Evolutionary conservation across 1,140 invertebrate genomes (phyloP).

Genomic region (Trichonephila clavipes): DNA sequence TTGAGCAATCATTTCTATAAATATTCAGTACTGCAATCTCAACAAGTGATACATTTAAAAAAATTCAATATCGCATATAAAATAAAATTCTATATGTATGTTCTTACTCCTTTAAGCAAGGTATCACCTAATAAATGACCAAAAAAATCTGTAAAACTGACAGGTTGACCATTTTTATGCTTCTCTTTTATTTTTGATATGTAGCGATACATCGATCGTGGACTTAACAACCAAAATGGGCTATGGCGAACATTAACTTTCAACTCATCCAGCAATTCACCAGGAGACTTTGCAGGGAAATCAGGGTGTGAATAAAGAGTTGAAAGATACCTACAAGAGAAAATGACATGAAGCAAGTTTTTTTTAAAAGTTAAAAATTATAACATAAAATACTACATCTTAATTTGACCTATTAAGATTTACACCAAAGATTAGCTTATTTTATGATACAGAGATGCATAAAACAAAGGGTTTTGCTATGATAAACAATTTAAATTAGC

Average conservation of each 20-base stretch:
- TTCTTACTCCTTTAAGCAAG: conserved; percentile 81
- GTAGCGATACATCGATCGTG: conserved; percentile 80
- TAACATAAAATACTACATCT: too few relatives aligned
- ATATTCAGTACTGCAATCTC: too few relatives aligned
- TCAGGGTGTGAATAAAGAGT: conserved; percentile 78
- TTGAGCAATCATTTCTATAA: too few relatives aligned
- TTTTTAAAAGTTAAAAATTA: not conserved
- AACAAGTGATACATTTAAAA: too few relatives aligned
- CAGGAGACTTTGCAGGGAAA: conserved; percentile 77
- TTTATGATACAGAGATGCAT: too few relatives aligned
- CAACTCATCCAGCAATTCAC: conserved; percentile 81
- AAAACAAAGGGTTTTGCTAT: too few relatives aligned
- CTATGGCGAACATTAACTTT: conserved; percentile 81
- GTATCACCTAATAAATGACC: conserved; percentile 82
- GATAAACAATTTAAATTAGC: too few relatives aligned
- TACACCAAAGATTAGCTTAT: too few relatives aligned
- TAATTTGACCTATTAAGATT: too few relatives aligned
- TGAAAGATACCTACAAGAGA: conserved; percentile 80
- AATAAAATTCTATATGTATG: not conserved
- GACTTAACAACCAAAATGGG: conserved; percentile 80
- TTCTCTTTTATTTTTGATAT: conserved; percentile 81
- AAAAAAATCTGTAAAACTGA: conserved; percentile 83
- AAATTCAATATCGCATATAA: not conserved
- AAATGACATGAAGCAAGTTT: not conserved
- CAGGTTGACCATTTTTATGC: conserved; percentile 81